phyloP scores from a whole-genome alignment of 2,888 invertebrate genomes.

The Patella ulyssiponensis region DNA sequence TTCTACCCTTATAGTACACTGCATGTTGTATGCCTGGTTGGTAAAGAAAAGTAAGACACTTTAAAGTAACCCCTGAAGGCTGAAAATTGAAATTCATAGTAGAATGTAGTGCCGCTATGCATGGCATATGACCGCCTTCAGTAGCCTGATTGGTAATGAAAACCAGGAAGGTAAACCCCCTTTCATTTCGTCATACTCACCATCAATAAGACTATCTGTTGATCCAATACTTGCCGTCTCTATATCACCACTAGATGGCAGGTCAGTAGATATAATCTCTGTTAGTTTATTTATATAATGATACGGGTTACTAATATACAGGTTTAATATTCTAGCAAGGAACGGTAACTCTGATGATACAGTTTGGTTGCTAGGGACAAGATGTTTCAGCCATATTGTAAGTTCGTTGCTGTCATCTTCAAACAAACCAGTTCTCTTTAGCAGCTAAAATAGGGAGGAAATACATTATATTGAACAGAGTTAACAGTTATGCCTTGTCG shows the following conservation, averaged over 20 bases:
- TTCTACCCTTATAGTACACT: no score
- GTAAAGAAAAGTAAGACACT: no score
- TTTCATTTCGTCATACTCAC: conserved; percentile 13
- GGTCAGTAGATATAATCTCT: conserved; percentile 28
- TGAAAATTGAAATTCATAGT: no score
- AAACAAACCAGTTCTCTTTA: conserved; percentile 50
- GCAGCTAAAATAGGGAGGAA: no score
- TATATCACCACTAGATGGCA: conserved; percentile 20
- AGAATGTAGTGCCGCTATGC: no score
- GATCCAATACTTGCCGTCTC: conserved; percentile 30
- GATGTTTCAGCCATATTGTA: conserved; percentile 46
- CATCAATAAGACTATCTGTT: conserved; percentile 32
- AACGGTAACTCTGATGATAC: conserved; percentile 39
- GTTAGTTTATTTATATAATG: conserved; percentile 50
- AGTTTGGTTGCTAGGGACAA: background rate
- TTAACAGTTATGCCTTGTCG: background rate
- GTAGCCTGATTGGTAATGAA: no score
- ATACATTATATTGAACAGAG: no score
- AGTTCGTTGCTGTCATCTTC: conserved; percentile 48
- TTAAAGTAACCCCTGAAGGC: no score
- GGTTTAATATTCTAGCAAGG: conserved; percentile 45
- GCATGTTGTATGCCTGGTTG: no score
- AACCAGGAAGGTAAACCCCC: no score
- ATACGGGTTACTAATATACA: conserved; percentile 54
- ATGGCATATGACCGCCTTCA: no score